A percentile compares a stretch with the other conserved stretches of the same genome.
These are phyloP conservation scores for Myopa tessellatipennis DNA, from an alignment of 2,888 invertebrate genomes.

Conservation along the genomic window DNA sequence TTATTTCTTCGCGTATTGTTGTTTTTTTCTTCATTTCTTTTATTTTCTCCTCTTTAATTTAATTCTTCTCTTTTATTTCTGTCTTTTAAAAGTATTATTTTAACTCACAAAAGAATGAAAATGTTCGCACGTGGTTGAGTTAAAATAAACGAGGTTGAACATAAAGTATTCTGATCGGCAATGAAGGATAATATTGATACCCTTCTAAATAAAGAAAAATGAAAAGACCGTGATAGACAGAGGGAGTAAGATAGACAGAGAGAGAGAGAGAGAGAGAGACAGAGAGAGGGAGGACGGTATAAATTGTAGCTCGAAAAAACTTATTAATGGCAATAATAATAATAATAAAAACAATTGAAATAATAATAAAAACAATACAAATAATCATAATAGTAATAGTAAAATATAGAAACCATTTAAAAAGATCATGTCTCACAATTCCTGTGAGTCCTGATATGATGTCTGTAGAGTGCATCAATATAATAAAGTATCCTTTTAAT, in stretches of 20 bases:
- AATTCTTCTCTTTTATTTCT: too few relatives aligned
- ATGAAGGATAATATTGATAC: too few relatives aligned
- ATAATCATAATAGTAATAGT: not conserved
- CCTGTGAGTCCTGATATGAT: not conserved
- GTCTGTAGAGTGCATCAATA: not conserved
- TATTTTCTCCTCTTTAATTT: too few relatives aligned
- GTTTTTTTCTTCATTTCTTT: too few relatives aligned
- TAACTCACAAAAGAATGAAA: not conserved
- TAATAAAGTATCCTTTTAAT: not conserved
- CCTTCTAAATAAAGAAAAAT: too few relatives aligned
- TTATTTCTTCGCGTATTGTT: too few relatives aligned
- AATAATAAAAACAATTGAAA: too few relatives aligned
- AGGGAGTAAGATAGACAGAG: not conserved
- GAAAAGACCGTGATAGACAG: not conserved
- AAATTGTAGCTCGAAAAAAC: too few relatives aligned
- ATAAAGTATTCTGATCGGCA: too few relatives aligned
- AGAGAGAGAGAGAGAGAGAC: not conserved
- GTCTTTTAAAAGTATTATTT: not conserved
- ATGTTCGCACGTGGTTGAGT: not conserved
- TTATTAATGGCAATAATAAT: too few relatives aligned
- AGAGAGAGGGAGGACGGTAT: not conserved
- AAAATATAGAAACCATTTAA: not conserved
- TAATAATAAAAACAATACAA: not conserved
- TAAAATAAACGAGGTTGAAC: too few relatives aligned
- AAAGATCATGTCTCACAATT: too few relatives aligned